Evolutionary conservation across 2,113 vertebrate species (phyloP).

Genomic region (Capreolus pygargus): DNA sequence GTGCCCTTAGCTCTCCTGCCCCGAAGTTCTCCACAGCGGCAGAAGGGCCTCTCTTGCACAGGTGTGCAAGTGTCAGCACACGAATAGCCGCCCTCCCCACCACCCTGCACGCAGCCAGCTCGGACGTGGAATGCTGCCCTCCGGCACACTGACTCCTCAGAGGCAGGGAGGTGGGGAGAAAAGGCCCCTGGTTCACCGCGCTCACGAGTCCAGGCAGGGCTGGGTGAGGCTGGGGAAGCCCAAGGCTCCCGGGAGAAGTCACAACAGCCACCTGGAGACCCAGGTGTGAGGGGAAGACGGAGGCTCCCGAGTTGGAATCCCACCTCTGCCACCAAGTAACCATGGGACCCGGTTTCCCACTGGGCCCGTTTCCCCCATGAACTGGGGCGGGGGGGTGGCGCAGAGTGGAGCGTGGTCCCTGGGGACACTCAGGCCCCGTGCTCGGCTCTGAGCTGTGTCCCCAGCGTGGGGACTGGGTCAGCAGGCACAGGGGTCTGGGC

Average conservation of each 20-base stretch:
- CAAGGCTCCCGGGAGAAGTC: neutral
- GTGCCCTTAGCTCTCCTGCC: neutral
- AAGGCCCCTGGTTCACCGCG: accelerated
- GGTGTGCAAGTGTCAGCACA: neutral
- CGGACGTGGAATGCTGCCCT: accelerated
- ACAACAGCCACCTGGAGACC: neutral
- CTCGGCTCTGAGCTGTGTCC: neutral
- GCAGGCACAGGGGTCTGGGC: accelerated
- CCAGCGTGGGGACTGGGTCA: neutral
- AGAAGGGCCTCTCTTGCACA: neutral
- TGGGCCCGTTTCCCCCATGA: neutral
- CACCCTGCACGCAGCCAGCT: neutral
- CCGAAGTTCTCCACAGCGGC: neutral
- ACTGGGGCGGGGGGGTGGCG: accelerated
- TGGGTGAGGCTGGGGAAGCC: neutral
- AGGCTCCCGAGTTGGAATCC: neutral
- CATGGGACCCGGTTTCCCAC: accelerated
- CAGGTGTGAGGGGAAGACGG: neutral
- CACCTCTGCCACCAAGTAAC: neutral
- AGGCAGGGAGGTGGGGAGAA: accelerated
- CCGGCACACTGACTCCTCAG: neutral
- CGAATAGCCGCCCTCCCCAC: neutral
- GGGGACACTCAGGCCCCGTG: neutral
- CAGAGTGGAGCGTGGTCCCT: neutral
- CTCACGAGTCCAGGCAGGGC: neutral